Base-by-base conservation (phyloP, 2,888 invertebrate species). In the Drosophila maculinotata region DNA sequence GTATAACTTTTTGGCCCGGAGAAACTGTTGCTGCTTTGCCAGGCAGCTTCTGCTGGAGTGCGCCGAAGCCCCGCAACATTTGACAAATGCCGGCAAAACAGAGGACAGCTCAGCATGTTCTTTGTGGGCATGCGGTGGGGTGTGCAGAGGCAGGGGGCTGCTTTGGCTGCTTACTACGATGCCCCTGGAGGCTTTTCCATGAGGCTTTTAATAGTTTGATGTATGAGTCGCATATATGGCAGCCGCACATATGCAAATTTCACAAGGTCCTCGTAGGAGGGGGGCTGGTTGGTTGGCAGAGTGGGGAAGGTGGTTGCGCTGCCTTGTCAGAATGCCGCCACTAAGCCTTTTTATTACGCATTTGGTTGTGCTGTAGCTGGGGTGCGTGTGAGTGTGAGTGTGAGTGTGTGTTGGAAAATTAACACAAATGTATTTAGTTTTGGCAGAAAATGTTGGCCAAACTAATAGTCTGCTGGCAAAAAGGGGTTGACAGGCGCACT, bases 391-490 rank as follows among this genome's bases (percentile, higher is more conserved):
- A n/a, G 15, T 23, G 52, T 51, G 38, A 7, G n/a, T 42, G 47
- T 48, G 14, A 26, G 33, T 62, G 51, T 69, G 67, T 62, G 66
- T 60, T 71, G 28, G 63, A 68, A 85, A 87, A 88, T 88, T 81
- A 87, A 86, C 86, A 71, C 77, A 88, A 86, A 84, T 86, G 88
- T 81, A 84, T 86, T 86, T 88, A 79, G 84, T 83, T 86, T 64
- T 69, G 64, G 38, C 64, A 41, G 28, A 57, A 64, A 69, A 64
- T 60, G 59, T 66, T 76, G 67, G 57, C 57, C 69, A 66, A 76
- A 83, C 69, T 73, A 73, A 73, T 74, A 74, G 66, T 54, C 63
- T 74, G 53, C 42, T 23, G 33, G 9, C 41, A 9, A 28, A 47
- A 53, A 9, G 20, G 28, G 41, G 9, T 36, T 64, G 47, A 15